phyloP scores from a whole-genome alignment of 2,797 vertebrate species.

The Prionace glauca region DNA sequence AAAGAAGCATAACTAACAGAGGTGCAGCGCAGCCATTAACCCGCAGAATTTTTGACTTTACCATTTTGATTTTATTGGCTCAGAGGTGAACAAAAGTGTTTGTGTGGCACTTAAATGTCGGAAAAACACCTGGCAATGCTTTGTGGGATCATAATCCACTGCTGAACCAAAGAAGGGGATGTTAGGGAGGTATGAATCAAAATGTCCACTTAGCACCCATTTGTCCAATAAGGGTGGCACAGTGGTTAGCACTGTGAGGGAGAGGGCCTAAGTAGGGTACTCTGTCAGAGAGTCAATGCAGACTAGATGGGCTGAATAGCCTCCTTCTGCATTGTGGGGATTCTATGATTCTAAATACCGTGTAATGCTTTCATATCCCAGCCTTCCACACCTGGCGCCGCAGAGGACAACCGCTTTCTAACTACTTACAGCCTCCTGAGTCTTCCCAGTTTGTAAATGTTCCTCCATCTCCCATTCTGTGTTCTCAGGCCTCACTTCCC shows the following conservation, averaged over 20 bases:
- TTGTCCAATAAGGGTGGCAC: background rate
- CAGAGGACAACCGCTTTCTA: too few relatives aligned
- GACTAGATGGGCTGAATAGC: too few relatives aligned
- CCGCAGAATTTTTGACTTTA: background rate
- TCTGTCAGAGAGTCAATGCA: too few relatives aligned
- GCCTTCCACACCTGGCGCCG: too few relatives aligned
- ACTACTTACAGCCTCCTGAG: too few relatives aligned
- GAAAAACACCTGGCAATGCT: background rate
- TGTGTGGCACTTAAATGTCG: background rate
- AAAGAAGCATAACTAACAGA: background rate
- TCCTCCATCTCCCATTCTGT: too few relatives aligned
- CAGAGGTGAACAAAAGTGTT: background rate
- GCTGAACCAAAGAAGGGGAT: background rate
- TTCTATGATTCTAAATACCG: too few relatives aligned
- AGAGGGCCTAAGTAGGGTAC: too few relatives aligned
- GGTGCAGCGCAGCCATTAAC: background rate
- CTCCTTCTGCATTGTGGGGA: too few relatives aligned
- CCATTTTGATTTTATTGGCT: background rate
- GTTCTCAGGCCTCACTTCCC: too few relatives aligned
- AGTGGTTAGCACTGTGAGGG: too few relatives aligned
- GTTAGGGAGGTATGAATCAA: background rate
- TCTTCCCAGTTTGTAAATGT: too few relatives aligned
- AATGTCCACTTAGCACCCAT: background rate
- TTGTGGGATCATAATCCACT: background rate
- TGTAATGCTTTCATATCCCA: background rate